Base-by-base conservation (phyloP, 1,140 invertebrate genomes). In the Caenorhabditis remanei region DNA sequence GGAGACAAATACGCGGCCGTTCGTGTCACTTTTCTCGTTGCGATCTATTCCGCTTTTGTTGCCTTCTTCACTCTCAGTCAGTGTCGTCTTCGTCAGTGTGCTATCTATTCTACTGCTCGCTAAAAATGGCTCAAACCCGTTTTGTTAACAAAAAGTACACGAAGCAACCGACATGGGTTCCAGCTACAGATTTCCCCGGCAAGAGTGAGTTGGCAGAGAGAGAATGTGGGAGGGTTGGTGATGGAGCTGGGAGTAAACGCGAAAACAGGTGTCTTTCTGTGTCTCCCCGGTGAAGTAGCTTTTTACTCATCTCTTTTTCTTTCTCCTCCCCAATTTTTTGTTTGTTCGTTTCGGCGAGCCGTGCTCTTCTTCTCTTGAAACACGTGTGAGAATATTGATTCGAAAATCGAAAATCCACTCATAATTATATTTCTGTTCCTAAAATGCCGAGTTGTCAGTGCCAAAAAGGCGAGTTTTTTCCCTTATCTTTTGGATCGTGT, bases 1-100 rank as follows among this genome's bases (percentile, higher is more conserved):
- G 71, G 71, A 79, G 71, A 79, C 71, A 79, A 79, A 79, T 79
- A 79, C 71, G 71, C 71, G 71, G 71, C 71, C 71, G 71, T 79
- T 79, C 71, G 71, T 32, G 21, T 79, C 71, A 79, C 46, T 79
- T 71, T 71, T 50, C 71, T 79, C 71, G 71, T 79, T 24, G 71
- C 43, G 71, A 79, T 79, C 13, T 79, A 79, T 79, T 79, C 46
- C 71, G 71, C 71, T 79, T 79, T 79, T 79, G 71, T 46, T 79
- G 71, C 53, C 53, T 46, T 46, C 71, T 79, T 14, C n/a, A 53
- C 71, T 21, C 46, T 79, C 46, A 79, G 7, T 79, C 71, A 53
- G 32, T 79, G 13, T 19, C 21, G 41, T 24, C 46, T 41, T 50
- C 19, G 46, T 79, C n/a, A n/a, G 50, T 8, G 50, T 8, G 24